Evolutionary conservation across 2,113 vertebrate species (phyloP).

Genomic region (Aramus guarauna): DNA sequence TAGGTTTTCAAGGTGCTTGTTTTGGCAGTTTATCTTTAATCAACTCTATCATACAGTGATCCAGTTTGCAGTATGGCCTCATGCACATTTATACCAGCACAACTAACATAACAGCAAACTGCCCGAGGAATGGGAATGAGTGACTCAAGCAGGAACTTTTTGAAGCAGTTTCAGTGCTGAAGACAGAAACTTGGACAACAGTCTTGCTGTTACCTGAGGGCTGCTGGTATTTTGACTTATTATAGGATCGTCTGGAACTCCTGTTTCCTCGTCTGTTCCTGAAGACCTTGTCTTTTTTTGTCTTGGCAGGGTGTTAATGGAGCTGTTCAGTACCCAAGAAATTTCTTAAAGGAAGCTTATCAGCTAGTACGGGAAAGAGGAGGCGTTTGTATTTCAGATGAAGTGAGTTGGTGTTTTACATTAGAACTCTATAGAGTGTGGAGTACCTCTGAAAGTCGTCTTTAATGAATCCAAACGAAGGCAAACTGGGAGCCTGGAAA

Average conservation of each 20-base stretch:
- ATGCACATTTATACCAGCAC: neutral
- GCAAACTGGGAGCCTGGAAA: neutral
- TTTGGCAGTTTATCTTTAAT: neutral
- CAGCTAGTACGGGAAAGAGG: slow-evolving; percentile 83
- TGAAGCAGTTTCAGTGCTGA: neutral
- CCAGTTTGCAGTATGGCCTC: neutral
- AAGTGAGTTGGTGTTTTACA: slow-evolving; percentile 73
- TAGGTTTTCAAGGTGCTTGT: neutral
- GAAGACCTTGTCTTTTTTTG: neutral
- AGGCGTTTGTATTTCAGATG: slow-evolving; percentile 89
- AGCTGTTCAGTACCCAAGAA: slow-evolving; percentile 88
- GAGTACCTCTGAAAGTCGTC: neutral
- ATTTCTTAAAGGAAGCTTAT: slow-evolving; percentile 86
- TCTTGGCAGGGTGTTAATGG: slow-evolving; percentile 85
- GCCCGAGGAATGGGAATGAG: neutral
- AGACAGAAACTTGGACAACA: neutral
- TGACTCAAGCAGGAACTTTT: neutral
- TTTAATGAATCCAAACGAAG: neutral
- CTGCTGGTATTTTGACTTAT: neutral
- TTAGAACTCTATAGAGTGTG: neutral
- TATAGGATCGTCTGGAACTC: neutral
- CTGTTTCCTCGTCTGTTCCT: neutral
- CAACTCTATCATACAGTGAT: neutral
- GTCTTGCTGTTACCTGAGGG: neutral
- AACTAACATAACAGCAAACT: fast-evolving